phyloP scores from a whole-genome alignment of 2,113 vertebrate species.

The Cyprinodon brontotheroides region DNA sequence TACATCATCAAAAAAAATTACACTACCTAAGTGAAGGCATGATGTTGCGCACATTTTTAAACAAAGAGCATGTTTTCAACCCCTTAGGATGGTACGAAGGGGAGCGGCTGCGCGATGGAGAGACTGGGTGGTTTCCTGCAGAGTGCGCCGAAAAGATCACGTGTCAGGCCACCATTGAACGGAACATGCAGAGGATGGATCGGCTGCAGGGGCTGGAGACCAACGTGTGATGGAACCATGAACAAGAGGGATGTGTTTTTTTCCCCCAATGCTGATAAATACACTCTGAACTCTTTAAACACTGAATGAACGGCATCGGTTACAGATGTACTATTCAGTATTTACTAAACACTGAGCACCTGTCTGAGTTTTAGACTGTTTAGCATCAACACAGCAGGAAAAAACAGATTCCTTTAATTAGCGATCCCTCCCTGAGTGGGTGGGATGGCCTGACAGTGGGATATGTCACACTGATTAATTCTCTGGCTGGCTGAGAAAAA shows the following conservation, averaged over 20 bases:
- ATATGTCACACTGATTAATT: slow-evolving; percentile 44
- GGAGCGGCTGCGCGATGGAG: slow-evolving; percentile 89
- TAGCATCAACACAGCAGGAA: slow-evolving; percentile 6
- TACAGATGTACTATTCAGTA: background rate
- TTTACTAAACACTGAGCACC: slow-evolving; percentile 16
- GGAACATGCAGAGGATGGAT: slow-evolving; percentile 96
- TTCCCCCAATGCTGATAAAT: slow-evolving; percentile 6
- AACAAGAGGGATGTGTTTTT: slow-evolving; percentile 4
- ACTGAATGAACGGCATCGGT: slow-evolving; percentile 7
- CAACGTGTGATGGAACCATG: slow-evolving; percentile 82
- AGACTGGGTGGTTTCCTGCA: slow-evolving; percentile 90
- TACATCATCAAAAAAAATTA: slow-evolving; percentile 49
- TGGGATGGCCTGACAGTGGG: slow-evolving; percentile 22
- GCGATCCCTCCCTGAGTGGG: slow-evolving; percentile 22
- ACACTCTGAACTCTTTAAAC: slow-evolving; percentile 12
- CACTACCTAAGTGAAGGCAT: no score
- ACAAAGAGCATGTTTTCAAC: background rate
- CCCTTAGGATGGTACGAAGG: slow-evolving; percentile 93
- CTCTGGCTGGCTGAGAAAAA: slow-evolving; percentile 18
- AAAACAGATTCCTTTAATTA: slow-evolving; percentile 26
- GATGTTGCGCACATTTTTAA: no score
- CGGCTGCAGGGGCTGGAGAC: slow-evolving; percentile 94
- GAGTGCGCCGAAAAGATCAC: slow-evolving; percentile 93
- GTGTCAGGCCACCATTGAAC: slow-evolving; percentile 88
- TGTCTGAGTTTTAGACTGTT: slow-evolving; percentile 3